Percentiles rank a stretch among this genome's conserved stretches.
phyloP scores from a whole-genome alignment of 2,113 vertebrate genomes.

The Alligator sinensis region DNA sequence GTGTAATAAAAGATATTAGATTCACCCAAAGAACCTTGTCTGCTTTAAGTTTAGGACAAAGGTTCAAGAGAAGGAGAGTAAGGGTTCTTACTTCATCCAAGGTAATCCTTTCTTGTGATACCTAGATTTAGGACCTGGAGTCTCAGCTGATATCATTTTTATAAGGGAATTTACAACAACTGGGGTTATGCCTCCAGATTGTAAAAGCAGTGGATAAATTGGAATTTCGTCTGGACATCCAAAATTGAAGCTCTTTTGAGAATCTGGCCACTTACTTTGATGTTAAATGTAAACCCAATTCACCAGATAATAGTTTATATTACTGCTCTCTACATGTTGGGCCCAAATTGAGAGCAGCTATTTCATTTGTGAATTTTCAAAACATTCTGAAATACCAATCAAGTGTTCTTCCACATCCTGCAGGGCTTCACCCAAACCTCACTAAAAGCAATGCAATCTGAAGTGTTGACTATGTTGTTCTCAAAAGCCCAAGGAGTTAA shows the following conservation, averaged over 20 bases:
- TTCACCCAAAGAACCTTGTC: not conserved
- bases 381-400: not conserved
- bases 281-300: slow-evolving; percentile 11
- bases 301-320: not conserved
- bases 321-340: not conserved
- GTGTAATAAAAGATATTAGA: too few species aligned
- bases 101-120: not conserved
- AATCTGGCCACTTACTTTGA: not conserved
- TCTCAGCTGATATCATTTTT: not conserved
- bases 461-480: too few species aligned
- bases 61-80: not conserved
- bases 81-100: not conserved
- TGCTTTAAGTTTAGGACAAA: not conserved
- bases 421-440: not conserved
- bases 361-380: not conserved
- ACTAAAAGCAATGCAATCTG: fast-evolving
- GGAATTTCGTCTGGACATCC: not conserved
- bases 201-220: not conserved
- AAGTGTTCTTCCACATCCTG: not conserved
- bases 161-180: not conserved
- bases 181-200: not conserved
- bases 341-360: not conserved
- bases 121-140: not conserved
- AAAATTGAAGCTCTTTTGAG: not conserved
- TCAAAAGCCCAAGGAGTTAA: too few species aligned